Evolutionary conservation across 2,888 invertebrate species (phyloP).

Genomic region (Neoaliturus tenellus): DNA sequence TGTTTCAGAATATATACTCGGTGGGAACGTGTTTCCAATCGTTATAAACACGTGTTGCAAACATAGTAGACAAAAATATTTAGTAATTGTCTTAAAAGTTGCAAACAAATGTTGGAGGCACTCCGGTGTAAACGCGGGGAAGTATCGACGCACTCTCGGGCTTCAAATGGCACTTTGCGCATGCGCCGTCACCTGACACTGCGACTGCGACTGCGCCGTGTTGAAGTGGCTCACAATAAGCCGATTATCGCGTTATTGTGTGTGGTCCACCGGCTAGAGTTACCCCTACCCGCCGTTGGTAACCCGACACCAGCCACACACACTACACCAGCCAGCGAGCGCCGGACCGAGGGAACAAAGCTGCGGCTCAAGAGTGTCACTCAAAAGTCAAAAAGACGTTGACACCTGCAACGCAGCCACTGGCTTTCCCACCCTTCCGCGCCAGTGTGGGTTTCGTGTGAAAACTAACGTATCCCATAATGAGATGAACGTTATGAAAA

Average conservation of each 20-base stretch:
- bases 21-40: too few relatives aligned
- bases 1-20: too few relatives aligned
- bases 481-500: too few relatives aligned
- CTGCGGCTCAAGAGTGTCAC: too few relatives aligned
- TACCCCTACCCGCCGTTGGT: constrained; percentile 22
- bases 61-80: too few relatives aligned
- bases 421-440: not conserved
- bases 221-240: constrained; percentile 39
- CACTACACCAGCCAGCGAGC: not conserved
- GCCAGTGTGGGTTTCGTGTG: not conserved
- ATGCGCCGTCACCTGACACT: not conserved
- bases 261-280: constrained; percentile 45
- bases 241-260: constrained; percentile 37
- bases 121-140: too few relatives aligned
- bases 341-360: too few relatives aligned
- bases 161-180: not conserved
- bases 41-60: too few relatives aligned
- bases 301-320: constrained; percentile 30
- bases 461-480: too few relatives aligned
- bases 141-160: too few relatives aligned
- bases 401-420: not conserved
- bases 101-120: too few relatives aligned
- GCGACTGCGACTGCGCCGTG: not conserved
- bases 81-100: too few relatives aligned
- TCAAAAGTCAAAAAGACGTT: constrained; percentile 16